Percentiles rank a stretch among this genome's conserved stretches.
phyloP scores from a whole-genome alignment of 2,797 vertebrate genomes.

The Hemitrygon akajei region DNA sequence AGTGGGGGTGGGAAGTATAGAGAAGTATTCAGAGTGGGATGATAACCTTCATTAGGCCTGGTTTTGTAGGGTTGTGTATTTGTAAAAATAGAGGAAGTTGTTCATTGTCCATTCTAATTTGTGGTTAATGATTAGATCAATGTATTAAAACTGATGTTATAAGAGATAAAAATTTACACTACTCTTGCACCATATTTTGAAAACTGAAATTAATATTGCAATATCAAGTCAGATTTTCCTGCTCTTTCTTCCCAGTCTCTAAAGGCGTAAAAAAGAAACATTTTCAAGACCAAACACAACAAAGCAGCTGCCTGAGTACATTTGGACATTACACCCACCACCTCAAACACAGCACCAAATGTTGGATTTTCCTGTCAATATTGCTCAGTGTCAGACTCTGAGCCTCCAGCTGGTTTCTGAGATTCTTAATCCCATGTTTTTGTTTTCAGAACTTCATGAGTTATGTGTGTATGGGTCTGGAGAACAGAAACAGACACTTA shows the following conservation, averaged over 20 bases:
- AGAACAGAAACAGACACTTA: not conserved
- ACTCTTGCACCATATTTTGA: not conserved
- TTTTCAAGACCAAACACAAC: not conserved
- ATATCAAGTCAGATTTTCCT: not conserved
- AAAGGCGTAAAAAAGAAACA: not conserved
- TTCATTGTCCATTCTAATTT: not conserved
- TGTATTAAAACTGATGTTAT: not conserved
- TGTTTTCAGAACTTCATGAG: not conserved
- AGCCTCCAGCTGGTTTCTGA: not conserved
- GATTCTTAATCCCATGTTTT: not conserved
- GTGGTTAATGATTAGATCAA: not conserved
- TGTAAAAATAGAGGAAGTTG: not conserved
- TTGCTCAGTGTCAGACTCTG: not conserved
- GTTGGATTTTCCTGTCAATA: not conserved
- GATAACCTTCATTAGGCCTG: not conserved
- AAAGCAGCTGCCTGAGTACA: not conserved
- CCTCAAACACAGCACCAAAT: not conserved
- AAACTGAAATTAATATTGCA: not conserved
- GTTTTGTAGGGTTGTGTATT: not conserved
- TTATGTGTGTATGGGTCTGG: not conserved
- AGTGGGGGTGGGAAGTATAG: too few species aligned
- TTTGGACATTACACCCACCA: not conserved
- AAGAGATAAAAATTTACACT: not conserved
- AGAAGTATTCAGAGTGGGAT: too few species aligned
- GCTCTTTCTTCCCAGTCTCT: not conserved